Conservation (phyloP, 2,113 vertebrate genomes). For the Chelonoidis abingdonii region DNA sequence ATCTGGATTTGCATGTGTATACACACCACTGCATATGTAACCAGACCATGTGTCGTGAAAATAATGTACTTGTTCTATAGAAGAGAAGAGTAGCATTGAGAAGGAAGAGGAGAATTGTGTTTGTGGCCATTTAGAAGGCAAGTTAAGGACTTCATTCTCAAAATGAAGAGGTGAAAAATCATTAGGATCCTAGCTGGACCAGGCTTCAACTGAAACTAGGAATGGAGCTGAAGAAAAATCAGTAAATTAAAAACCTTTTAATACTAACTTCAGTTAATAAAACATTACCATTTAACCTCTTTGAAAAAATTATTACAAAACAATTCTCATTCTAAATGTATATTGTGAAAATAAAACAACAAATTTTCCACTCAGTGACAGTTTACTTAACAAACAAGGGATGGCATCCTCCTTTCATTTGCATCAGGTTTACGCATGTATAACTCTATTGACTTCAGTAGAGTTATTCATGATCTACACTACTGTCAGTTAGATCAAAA, state of each 20-base stretch:
- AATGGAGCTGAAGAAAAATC: fast-evolving
- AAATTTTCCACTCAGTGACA: neutral
- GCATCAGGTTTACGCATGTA: neutral
- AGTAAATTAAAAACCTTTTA: neutral
- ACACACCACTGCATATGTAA: neutral
- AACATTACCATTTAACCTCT: neutral
- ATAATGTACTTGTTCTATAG: neutral
- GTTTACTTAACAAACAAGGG: neutral
- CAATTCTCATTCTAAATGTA: neutral
- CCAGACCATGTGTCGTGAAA: neutral
- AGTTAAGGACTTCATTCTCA: neutral
- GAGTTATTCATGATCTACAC: neutral
- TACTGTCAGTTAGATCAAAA: neutral
- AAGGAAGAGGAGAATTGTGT: neutral
- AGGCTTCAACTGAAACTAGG: neutral
- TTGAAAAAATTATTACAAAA: neutral
- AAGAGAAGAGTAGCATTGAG: neutral
- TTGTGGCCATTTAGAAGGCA: fast-evolving
- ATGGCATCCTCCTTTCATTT: neutral
- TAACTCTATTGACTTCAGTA: neutral
- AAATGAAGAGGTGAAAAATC: neutral
- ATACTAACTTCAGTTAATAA: neutral
- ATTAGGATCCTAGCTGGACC: fast-evolving
- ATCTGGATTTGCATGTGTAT: neutral
- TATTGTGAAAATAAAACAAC: neutral